These are phyloP conservation scores for Platysternon megacephalum DNA, from an alignment of 2,113 vertebrate genomes.

Conservation along the genomic window DNA sequence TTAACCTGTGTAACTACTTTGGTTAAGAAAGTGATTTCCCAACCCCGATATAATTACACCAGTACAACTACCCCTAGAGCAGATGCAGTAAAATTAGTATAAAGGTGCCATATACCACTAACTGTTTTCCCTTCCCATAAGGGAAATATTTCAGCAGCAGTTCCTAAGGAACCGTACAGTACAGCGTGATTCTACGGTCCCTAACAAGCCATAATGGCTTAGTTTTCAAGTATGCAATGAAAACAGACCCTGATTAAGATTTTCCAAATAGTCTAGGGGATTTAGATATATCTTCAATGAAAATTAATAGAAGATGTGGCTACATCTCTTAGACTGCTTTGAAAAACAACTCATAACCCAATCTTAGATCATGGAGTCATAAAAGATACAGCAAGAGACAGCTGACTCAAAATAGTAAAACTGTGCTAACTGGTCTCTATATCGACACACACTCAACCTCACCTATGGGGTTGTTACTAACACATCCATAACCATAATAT, in stretches of 20 bases:
- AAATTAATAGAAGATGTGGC: slow-evolving; percentile 23
- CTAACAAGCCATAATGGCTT: slow-evolving; percentile 18
- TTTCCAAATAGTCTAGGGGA: slow-evolving; percentile 15
- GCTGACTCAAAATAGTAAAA: neutral
- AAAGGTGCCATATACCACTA: neutral
- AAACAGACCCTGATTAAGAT: neutral
- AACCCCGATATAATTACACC: neutral
- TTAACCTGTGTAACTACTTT: neutral
- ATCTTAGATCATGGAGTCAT: neutral
- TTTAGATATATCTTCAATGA: slow-evolving; percentile 28
- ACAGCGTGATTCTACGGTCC: slow-evolving; percentile 1
- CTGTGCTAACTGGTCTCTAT: neutral
- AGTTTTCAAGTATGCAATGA: slow-evolving; percentile 15
- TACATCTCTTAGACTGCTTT: slow-evolving; percentile 6
- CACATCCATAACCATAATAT: fast-evolving
- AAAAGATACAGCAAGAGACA: neutral
- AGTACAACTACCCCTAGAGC: neutral
- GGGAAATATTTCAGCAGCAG: slow-evolving; percentile 8
- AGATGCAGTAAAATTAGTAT: neutral
- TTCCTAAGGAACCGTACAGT: neutral
- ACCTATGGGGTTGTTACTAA: neutral
- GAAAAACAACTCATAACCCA: neutral
- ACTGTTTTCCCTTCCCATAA: neutral
- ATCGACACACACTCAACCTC: fast-evolving
- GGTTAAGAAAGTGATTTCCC: neutral